Evolutionary conservation across 2,797 vertebrate genomes (phyloP), one percentile per base, ranked within the genome.

Genomic region (Arrhamphus sclerolepis): DNA sequence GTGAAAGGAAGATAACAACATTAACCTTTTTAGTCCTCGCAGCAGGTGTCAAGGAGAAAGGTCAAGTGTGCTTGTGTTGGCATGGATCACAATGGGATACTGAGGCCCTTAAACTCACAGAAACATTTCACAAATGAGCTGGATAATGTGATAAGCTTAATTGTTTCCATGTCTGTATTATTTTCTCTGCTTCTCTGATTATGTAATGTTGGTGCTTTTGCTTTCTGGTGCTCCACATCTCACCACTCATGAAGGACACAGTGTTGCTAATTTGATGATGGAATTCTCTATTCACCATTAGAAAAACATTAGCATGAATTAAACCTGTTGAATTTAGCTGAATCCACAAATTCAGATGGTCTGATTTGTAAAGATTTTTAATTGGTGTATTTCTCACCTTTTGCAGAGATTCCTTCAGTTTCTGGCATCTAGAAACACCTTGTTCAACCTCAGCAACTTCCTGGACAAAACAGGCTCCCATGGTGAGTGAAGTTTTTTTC

Each of bases 381-480:
- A n/a, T 14, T 52, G n/a, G 43, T 60, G 38, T 51, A 0, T 67
- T 38, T 75, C 24, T 70, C 13, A n/a, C 75, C 60, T 75, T 83
- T 53, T 90, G 26, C 91, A 99, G 97, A 96, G 92, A 90, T 98
- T 99, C 86, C 90, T 99, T 89, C 97, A 99, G 80, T 98, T 97
- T 87, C 91, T 99, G 87, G 96, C 97, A 55, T 98, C 98, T 87
- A 95, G 98, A 91, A 99, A 98, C 90, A 97, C 96, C 10, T 85
- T 99, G 71, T 99, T 99, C 91, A 99, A 99, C 89, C 96, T 99
- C 88, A 98, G 96, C 90, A 99, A 99, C 91, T 99, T 99, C 93
- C 93, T 99, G 94, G 98, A 99, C 87, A 99, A 98, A 93, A 99
- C 96, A 60, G 98, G 98, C 82, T 98, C 97, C 57, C 97, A 98